Evolutionary conservation across 1,140 invertebrate genomes (phyloP), one percentile per base, ranked within the genome.

Genomic region (Zelostemma sp.): DNA sequence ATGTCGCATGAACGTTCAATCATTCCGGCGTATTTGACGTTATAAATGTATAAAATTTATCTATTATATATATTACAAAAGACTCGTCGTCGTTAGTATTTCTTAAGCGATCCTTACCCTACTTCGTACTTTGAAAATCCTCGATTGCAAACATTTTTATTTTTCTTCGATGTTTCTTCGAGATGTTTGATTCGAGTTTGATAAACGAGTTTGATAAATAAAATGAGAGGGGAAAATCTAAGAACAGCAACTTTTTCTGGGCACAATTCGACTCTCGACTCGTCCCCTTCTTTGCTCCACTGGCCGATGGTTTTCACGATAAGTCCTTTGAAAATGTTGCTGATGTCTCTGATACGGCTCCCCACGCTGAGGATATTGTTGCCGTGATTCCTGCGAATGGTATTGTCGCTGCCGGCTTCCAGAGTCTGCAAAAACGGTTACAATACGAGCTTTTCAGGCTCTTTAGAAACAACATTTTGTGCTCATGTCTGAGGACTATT

Each of bases 11-110:
- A 63, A 73, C 71, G 65, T 78, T 69, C 59, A 72, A 76, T 66
- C 74, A 78, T 67, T 74, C 72, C 58, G 48, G 58, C 72, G 59
- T 68, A 73, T 74, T 73, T 72, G 68, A 72, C 54, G 74, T 73
- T 77, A 79, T 82, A 75, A 80, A 79, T 81, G 81, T 82, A 82
- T 78, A 80, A 79, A 80, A 78, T 77, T 78, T 73, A 78, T 68
- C 72, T 78, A 78, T 76, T 55, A 77, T 78, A 80, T 80, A 80
- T 75, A 79, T 71, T 63, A 56, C 46, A 63, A 59, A 69, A 63
- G 28, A 25, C 21, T 25, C 21, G 8, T 25, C 3, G 3, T 4
- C 8, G 3, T 25, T 25, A 8, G 21, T 25, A 25, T 25, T 25
- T 8, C 3, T 25, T 25, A 4, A 4, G 21, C 8, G 3, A 25